phyloP scores from a whole-genome alignment of 2,113 vertebrate genomes.

The Pristiophorus japonicus region DNA sequence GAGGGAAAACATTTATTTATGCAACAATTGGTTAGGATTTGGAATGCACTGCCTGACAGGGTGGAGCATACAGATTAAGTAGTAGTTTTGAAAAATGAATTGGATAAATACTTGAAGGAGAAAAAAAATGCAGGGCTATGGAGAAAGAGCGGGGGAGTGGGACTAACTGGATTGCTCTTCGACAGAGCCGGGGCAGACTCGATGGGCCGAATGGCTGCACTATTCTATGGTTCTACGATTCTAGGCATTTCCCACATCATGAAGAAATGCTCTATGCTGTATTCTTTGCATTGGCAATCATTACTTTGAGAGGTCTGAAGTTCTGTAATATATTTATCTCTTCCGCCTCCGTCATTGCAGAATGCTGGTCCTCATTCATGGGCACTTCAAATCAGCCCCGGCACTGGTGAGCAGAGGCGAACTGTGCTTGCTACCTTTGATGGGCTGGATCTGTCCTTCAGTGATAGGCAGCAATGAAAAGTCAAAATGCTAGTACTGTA shows the following conservation, averaged over 20 bases:
- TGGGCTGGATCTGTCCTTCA: not conserved
- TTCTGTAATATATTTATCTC: not conserved
- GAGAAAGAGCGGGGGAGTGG: no score
- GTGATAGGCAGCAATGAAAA: not conserved
- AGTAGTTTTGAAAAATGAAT: no score
- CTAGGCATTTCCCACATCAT: not conserved
- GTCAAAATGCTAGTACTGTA: not conserved
- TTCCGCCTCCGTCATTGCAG: not conserved
- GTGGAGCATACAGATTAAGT: no score
- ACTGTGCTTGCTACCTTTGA: not conserved
- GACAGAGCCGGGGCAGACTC: not conserved
- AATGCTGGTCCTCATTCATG: not conserved
- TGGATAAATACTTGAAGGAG: no score
- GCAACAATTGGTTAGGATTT: no score
- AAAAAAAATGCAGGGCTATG: no score
- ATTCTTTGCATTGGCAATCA: not conserved
- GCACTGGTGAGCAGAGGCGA: not conserved
- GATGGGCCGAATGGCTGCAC: not conserved
- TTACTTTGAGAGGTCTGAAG: not conserved
- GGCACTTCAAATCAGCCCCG: not conserved
- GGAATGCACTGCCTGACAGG: no score
- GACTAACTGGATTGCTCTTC: no score
- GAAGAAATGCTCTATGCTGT: not conserved
- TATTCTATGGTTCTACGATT: not conserved
- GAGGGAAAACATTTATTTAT: no score